Evolutionary conservation across 2,797 vertebrate genomes (phyloP), one percentile per base, ranked within the genome.

Genomic region (Gallirallus australis): DNA sequence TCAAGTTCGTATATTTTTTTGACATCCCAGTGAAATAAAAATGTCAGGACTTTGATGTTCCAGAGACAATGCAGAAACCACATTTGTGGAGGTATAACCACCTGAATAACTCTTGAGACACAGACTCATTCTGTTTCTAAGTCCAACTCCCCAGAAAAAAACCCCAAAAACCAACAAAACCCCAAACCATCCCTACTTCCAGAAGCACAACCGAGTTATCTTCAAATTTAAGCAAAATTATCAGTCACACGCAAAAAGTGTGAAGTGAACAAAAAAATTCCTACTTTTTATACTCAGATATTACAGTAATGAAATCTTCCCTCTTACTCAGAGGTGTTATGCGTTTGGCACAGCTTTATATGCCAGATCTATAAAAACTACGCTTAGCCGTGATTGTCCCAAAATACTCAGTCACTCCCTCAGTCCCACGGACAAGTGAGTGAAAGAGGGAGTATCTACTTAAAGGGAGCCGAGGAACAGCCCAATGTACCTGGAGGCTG

Each of bases 131-230:
- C 17, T 37, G 37, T 37, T 37, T 37, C 9, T 0, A 84, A 83
- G 4, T 17, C 17, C 6, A 84, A 42, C 35, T 54, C 57, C 21
- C 4, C 33, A 57, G 31, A 5, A 45, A 48, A 50, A 66, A 59
- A 57, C 15, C 3, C 0, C 23, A 42, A 70, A 60, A 20, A 3
- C 0, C 48, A 48, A 45, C 63, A 60, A 20, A 4, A 0, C 3
- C 13, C 28, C 15, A 20, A 5, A 37, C 4, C 20, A n/a, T 45
- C 16, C 9, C 21, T 15, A 52, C 50, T 10, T 39, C 47, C 28
- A 52, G 61, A 12, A 72, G 11, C 15, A 79, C 37, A 81, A 20
- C 27, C 25, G 7, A 89, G n/a, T 16, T 68, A 81, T 39, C n/a
- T 35, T 68, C 7, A 83, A 39, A 2, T 9, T 54, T 54, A 25